Evolutionary conservation across 2,113 vertebrate genomes (phyloP).

Genomic region (Oreochromis spilurus): DNA sequence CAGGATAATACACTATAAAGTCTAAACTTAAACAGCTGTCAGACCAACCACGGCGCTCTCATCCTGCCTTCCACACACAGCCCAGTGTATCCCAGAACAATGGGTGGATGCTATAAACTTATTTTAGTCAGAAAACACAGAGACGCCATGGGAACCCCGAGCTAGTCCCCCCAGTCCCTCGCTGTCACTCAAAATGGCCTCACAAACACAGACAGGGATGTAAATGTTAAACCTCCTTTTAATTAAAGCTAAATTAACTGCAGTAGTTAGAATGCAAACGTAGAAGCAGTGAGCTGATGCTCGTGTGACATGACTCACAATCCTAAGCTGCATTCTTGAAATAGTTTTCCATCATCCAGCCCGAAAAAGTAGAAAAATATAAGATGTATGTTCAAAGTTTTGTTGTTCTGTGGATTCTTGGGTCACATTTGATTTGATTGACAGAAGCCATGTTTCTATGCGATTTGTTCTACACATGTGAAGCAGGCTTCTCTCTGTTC

Average conservation of each 20-base stretch:
- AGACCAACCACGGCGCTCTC: not conserved
- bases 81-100: constrained; percentile 4
- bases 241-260: not conserved
- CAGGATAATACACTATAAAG: not conserved
- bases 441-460: not conserved
- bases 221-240: not conserved
- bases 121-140: constrained; percentile 13
- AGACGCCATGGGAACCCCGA: not conserved
- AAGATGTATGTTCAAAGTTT: not conserved
- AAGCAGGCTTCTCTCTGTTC: not conserved
- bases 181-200: not conserved
- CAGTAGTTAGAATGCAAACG: not conserved
- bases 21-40: not conserved
- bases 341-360: not conserved
- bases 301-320: not conserved
- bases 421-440: not conserved
- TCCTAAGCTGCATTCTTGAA: rapidly evolving
- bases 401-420: not conserved
- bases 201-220: not conserved
- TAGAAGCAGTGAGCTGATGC: not conserved
- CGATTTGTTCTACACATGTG: not conserved
- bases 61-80: not conserved
- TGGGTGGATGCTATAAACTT: not conserved
- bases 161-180: not conserved
- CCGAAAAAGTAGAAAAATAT: not conserved